These are phyloP conservation scores for Lateolabrax maculatus DNA, from an alignment of 2,797 vertebrate species.

Conservation along the genomic window DNA sequence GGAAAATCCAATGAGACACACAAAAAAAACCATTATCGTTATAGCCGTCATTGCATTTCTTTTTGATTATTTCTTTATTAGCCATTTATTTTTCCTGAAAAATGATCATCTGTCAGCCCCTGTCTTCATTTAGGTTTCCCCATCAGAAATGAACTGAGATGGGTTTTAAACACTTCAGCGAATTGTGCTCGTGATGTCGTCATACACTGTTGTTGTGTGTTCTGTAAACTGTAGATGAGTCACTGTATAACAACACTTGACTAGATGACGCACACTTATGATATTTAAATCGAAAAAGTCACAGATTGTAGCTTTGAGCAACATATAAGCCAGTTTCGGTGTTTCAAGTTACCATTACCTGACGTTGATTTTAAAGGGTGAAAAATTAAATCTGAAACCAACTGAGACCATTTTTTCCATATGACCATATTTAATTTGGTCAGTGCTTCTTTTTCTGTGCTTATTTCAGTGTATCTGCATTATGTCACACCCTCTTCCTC, in stretches of 20 bases:
- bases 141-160: conserved; percentile 26
- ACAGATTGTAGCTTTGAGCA: not conserved
- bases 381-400: not conserved
- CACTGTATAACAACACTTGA: not conserved
- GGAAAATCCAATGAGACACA: conserved; percentile 62
- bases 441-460: not conserved
- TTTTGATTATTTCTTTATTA: conserved; percentile 67
- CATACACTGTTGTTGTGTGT: conserved; percentile 26
- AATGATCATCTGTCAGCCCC: conserved; percentile 48
- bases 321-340: not conserved
- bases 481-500: too few species aligned
- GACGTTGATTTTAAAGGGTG: not conserved
- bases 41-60: conserved; percentile 55
- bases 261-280: not conserved
- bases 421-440: too few species aligned
- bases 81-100: conserved; percentile 58
- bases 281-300: not conserved
- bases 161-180: not conserved
- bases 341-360: not conserved
- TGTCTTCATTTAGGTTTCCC: conserved; percentile 23
- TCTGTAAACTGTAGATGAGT: conserved; percentile 27
- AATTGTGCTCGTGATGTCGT: conserved; percentile 17
- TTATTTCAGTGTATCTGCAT: not conserved
- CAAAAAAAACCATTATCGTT: conserved; percentile 54
- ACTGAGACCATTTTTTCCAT: not conserved